Evolutionary conservation across 1,140 invertebrate genomes (phyloP).

Genomic region (Ceratitis capitata): DNA sequence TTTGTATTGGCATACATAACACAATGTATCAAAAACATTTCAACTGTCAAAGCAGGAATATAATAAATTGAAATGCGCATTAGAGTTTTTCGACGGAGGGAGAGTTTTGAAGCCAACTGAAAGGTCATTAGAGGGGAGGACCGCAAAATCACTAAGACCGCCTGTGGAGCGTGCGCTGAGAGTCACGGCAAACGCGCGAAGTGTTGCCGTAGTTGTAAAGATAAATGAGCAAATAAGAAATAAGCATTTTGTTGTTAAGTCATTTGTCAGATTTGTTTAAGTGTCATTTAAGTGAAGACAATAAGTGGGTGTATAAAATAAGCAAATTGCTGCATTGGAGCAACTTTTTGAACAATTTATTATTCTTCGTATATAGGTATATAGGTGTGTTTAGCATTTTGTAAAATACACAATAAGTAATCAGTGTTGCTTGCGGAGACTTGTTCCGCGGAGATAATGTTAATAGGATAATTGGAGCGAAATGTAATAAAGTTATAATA

Average conservation of each 20-base stretch:
- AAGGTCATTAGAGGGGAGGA: neutral
- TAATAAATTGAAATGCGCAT: slow-evolving; percentile 25
- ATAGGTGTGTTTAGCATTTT: too few species aligned
- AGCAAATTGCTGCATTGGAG: neutral
- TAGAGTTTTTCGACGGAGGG: neutral
- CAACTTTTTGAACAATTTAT: neutral
- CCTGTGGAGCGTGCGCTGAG: neutral
- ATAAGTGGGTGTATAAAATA: slow-evolving; percentile 24
- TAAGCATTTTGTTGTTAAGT: slow-evolving; percentile 27
- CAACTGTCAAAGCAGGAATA: slow-evolving; percentile 23
- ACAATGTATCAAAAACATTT: slow-evolving; percentile 21
- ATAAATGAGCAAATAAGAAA: slow-evolving; percentile 31
- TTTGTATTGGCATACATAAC: neutral
- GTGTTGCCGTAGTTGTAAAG: neutral
- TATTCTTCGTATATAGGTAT: too few species aligned
- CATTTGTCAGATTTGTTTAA: slow-evolving; percentile 36
- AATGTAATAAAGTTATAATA: too few species aligned
- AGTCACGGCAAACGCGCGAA: neutral
- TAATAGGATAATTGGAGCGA: too few species aligned
- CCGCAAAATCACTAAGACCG: neutral
- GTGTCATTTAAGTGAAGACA: neutral
- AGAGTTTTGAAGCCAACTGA: neutral
- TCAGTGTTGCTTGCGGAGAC: too few species aligned
- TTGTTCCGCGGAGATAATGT: too few species aligned
- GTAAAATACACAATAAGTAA: too few species aligned